Conservation (phyloP, 2,113 vertebrate genomes). For the Alectura lathami region DNA sequence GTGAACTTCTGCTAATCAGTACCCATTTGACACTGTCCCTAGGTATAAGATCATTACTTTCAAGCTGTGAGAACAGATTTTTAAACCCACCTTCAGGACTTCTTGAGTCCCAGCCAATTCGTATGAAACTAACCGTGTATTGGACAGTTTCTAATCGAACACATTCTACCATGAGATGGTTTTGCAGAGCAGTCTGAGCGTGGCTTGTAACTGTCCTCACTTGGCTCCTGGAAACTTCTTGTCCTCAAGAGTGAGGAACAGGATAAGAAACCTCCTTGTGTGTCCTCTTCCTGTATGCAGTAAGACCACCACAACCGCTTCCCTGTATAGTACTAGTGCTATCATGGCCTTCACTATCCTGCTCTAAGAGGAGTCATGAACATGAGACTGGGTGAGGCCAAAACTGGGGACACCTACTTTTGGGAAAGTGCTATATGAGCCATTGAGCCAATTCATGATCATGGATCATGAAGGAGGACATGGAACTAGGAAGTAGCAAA, state of each 20-base stretch:
- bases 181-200: neutral
- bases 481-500: neutral
- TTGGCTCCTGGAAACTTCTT: neutral
- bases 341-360: neutral
- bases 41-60: constrained; percentile 25
- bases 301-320: neutral
- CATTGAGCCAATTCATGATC: neutral
- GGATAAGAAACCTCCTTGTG: neutral
- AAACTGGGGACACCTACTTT: neutral
- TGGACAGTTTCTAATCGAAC: neutral
- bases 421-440: neutral
- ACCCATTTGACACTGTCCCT: neutral
- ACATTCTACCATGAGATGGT: neutral
- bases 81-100: neutral
- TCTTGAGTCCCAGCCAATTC: neutral
- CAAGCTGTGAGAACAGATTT: constrained; percentile 29
- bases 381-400: neutral
- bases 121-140: neutral
- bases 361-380: neutral
- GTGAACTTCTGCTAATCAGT: constrained; percentile 6
- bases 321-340: neutral
- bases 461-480: neutral
- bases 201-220: neutral
- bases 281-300: neutral
- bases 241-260: neutral